These are phyloP conservation scores for Rhea pennata DNA, from an alignment of 2,113 vertebrate species.

Conservation along the genomic window DNA sequence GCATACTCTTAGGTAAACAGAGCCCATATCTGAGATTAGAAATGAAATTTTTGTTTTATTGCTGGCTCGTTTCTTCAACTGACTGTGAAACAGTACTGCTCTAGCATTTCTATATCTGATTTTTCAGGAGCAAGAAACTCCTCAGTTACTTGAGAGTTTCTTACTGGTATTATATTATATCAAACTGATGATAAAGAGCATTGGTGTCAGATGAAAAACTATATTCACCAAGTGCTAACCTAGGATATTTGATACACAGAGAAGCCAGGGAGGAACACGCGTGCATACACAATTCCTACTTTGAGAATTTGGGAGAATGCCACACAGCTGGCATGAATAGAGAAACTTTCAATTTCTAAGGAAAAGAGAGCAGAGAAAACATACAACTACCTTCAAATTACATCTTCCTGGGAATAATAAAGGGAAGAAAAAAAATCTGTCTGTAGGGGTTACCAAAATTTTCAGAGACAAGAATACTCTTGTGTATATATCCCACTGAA, in stretches of 20 bases:
- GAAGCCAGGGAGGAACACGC: background rate
- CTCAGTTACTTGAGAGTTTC: background rate
- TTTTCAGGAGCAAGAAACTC: background rate
- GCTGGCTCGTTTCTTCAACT: background rate
- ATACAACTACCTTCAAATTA: background rate
- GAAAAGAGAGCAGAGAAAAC: background rate
- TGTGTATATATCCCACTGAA: background rate
- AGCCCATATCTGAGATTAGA: background rate
- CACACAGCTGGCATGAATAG: background rate
- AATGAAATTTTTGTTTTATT: background rate
- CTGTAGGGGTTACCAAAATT: background rate
- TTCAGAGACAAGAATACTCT: background rate
- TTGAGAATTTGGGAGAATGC: background rate
- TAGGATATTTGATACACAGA: background rate
- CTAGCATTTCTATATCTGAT: background rate
- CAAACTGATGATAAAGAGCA: background rate
- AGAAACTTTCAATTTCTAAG: background rate
- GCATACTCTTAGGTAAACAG: background rate
- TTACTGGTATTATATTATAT: background rate
- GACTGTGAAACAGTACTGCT: background rate
- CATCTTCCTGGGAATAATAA: background rate
- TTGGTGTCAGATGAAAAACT: background rate
- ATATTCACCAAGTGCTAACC: background rate
- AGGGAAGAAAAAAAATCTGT: background rate
- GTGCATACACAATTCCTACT: too few species aligned